Evolutionary conservation across 2,888 invertebrate genomes (phyloP).

Genomic region (Prenolepis imparis): DNA sequence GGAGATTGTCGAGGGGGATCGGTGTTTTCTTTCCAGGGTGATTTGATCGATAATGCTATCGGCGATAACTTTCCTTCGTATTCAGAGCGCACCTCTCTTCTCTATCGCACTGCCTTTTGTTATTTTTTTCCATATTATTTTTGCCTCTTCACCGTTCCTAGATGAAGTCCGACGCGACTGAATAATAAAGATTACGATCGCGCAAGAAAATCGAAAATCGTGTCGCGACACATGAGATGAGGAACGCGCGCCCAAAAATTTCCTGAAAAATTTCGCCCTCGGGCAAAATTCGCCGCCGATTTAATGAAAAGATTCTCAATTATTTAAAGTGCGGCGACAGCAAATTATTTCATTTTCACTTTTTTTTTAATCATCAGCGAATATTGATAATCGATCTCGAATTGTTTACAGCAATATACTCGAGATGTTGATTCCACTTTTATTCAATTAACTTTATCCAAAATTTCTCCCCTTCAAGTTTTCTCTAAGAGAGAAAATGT

Average conservation of each 20-base stretch:
- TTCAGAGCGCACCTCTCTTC: conserved; percentile 6
- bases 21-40: conserved; percentile 14
- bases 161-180: background rate
- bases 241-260: background rate
- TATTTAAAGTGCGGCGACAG: background rate
- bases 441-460: background rate
- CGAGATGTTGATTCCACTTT: background rate
- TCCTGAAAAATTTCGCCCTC: background rate
- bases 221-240: background rate
- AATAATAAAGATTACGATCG: background rate
- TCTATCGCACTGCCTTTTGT: conserved; percentile 48
- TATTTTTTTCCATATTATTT: conserved; percentile 39
- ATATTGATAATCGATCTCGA: conserved; percentile 19
- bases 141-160: conserved; percentile 21
- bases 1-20: background rate
- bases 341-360: background rate
- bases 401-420: background rate
- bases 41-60: background rate
- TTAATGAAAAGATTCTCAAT: background rate
- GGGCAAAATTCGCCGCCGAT: background rate
- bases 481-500: background rate
- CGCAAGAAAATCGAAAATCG: conserved; percentile 5
- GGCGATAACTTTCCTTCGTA: conserved; percentile 8
- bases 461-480: background rate
- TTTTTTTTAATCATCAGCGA: background rate